Conservation (phyloP, 1,140 invertebrate species). For the Elymnias hypermnestra region DNA sequence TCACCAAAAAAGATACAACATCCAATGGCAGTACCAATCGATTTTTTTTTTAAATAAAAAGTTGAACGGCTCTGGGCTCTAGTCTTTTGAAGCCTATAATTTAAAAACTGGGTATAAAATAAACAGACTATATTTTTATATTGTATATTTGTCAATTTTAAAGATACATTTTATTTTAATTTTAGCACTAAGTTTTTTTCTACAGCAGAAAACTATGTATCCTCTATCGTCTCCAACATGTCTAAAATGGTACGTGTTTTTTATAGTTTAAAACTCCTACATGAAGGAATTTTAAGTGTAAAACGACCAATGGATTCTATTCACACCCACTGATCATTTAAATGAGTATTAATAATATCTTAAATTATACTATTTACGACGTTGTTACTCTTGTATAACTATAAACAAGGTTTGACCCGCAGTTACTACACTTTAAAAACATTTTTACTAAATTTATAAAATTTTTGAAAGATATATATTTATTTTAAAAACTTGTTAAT, state of each 20-base stretch:
- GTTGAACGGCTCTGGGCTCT: too few relatives aligned
- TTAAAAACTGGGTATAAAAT: slow-evolving; percentile 10
- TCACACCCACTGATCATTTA: slow-evolving; percentile 12
- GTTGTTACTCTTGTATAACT: slow-evolving; percentile 7
- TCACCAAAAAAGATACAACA: background rate
- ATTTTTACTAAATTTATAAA: slow-evolving; percentile 19
- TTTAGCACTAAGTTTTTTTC: slow-evolving; percentile 54
- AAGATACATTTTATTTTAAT: slow-evolving; percentile 55
- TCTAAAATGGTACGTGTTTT: slow-evolving; percentile 1
- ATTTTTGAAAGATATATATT: slow-evolving; percentile 13
- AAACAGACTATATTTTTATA: slow-evolving; percentile 14
- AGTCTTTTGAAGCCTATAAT: background rate
- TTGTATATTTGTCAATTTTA: slow-evolving; percentile 57
- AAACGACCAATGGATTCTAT: slow-evolving; percentile 6
- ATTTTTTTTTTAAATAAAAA: too few relatives aligned
- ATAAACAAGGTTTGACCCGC: slow-evolving; percentile 19
- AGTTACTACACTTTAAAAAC: slow-evolving; percentile 9
- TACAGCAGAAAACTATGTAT: slow-evolving; percentile 47
- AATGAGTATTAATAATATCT: slow-evolving; percentile 15
- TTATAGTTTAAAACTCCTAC: background rate
- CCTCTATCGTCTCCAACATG: background rate
- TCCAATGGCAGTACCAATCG: too few relatives aligned
- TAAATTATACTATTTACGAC: slow-evolving; percentile 21
- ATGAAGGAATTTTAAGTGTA: background rate
- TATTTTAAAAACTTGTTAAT: slow-evolving; percentile 19